Evolutionary conservation across 2,113 vertebrate genomes (phyloP).

Genomic region (Perca schrenkii): DNA sequence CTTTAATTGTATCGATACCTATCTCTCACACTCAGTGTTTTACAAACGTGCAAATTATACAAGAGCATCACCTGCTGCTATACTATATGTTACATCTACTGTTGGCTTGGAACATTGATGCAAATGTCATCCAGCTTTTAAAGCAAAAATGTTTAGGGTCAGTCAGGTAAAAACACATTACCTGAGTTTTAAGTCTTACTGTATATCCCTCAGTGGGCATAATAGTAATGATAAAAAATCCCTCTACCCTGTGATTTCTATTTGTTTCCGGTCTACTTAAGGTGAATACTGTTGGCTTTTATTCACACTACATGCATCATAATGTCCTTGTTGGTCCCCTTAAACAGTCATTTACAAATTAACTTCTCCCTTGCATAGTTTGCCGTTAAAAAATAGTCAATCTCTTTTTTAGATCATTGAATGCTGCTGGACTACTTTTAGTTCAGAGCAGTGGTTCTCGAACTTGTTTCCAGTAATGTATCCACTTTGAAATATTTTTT

Average conservation of each 20-base stretch:
- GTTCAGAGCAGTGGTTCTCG: too few species aligned
- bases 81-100: not conserved
- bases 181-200: not conserved
- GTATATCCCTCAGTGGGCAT: not conserved
- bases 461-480: too few species aligned
- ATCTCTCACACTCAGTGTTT: not conserved
- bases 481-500: too few species aligned
- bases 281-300: not conserved
- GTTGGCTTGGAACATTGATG: conserved; percentile 1
- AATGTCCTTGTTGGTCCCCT: not conserved
- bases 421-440: not conserved
- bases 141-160: not conserved
- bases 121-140: not conserved
- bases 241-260: not conserved
- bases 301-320: not conserved
- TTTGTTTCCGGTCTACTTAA: not conserved
- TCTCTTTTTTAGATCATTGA: not conserved
- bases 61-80: not conserved
- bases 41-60: not conserved
- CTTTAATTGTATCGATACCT: not conserved
- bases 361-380: not conserved
- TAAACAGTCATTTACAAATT: not conserved
- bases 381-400: not conserved
- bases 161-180: conserved; percentile 46
- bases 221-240: not conserved